phyloP scores from a whole-genome alignment of 2,888 invertebrate species.

The Leptinotarsa juncta region DNA sequence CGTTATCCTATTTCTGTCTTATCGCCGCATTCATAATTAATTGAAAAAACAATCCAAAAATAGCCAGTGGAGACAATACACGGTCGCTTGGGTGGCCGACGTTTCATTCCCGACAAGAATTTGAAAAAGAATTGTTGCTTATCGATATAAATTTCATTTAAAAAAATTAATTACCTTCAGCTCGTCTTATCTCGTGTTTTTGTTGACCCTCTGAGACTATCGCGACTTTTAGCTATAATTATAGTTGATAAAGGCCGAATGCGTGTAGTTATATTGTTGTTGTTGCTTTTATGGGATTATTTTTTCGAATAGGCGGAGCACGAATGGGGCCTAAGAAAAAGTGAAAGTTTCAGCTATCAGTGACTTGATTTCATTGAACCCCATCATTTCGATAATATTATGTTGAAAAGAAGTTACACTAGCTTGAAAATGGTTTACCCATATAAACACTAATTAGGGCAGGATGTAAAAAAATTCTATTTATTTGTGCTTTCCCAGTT shows the following conservation, averaged over 20 bases:
- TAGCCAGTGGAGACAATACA: constrained; percentile 17
- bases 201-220: constrained; percentile 32
- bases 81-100: constrained; percentile 30
- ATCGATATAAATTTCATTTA: constrained; percentile 18
- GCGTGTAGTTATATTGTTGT: constrained; percentile 28
- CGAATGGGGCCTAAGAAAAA: not conserved
- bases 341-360: too few relatives aligned
- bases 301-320: constrained; percentile 21
- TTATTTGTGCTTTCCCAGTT: too few relatives aligned
- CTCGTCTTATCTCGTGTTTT: constrained; percentile 32
- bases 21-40: constrained; percentile 19
- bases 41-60: constrained; percentile 19
- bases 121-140: not conserved
- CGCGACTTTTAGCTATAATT: constrained; percentile 30
- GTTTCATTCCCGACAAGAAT: constrained; percentile 22
- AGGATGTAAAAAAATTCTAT: too few relatives aligned
- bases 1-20: constrained; percentile 22
- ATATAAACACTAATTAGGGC: too few relatives aligned
- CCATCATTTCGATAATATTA: too few relatives aligned
- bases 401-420: too few relatives aligned
- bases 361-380: too few relatives aligned
- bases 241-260: constrained; percentile 26
- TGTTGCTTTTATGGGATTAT: constrained; percentile 23
- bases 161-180: constrained; percentile 38
- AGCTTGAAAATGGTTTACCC: too few relatives aligned